A percentile compares a stretch with the other conserved stretches of the same genome.
These are phyloP conservation scores for Pharmacophagus antenor DNA, from an alignment of 2,888 invertebrate species.

Conservation along the genomic window DNA sequence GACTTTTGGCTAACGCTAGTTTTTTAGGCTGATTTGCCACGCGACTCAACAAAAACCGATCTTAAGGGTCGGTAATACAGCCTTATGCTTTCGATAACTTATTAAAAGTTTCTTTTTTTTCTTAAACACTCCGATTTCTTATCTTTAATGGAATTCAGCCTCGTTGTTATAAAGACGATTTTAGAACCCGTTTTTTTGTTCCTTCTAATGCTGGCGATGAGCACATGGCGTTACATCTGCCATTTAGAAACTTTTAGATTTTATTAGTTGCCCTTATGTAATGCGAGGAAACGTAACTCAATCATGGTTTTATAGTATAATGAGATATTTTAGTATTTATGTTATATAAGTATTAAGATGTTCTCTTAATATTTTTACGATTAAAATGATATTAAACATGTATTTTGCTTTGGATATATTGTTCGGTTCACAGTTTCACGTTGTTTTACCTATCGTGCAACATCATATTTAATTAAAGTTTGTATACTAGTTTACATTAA, in stretches of 20 bases:
- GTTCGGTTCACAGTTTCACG: neutral
- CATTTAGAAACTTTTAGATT: constrained; percentile 27
- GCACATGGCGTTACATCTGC: constrained; percentile 52
- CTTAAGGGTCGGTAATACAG: constrained; percentile 21
- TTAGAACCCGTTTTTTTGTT: constrained; percentile 38
- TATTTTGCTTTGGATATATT: neutral
- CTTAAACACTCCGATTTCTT: constrained; percentile 21
- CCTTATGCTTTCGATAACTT: constrained; percentile 3
- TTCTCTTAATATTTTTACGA: too few relatives aligned
- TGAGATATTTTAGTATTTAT: neutral
- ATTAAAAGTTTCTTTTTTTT: constrained; percentile 14
- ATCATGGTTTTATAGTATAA: constrained; percentile 4
- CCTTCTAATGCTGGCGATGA: constrained; percentile 43
- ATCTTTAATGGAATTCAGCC: constrained; percentile 29
- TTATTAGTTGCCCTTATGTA: constrained; percentile 23
- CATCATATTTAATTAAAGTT: neutral
- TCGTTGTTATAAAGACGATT: constrained; percentile 30
- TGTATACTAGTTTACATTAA: neutral
- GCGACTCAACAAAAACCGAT: constrained; percentile 17
- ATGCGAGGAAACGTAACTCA: constrained; percentile 3
- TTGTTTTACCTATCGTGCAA: too few relatives aligned
- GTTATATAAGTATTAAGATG: neutral
- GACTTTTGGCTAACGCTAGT: constrained; percentile 46
- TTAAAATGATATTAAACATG: too few relatives aligned
- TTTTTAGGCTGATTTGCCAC: constrained; percentile 24